Base-by-base conservation (phyloP, 2,113 vertebrate species). In the Cynopterus brachyotis region DNA sequence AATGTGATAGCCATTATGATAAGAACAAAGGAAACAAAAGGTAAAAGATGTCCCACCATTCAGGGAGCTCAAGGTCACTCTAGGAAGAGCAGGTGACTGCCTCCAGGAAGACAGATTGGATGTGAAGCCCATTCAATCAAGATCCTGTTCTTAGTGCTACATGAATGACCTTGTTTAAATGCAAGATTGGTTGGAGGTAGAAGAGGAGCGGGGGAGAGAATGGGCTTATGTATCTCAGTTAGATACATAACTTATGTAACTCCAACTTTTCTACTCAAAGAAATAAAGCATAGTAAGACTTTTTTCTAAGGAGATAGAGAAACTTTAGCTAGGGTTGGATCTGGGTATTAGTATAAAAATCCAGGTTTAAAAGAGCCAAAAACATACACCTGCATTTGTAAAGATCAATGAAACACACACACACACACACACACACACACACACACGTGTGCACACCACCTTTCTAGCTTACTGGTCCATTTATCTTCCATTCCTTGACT, bases 391-490 rank as follows among this genome's bases (percentile, higher is more conserved):
- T 64, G 0, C 12, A 9, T 86, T 37, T 85, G 4, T 3, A 66
- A 85, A 96, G 73, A 96, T 55, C 40, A 89, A 6, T 66, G 35
- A 89, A 89, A 69, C 82, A 79, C 9, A 53, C 28, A 64, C 26
- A 76, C 11, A 88, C 37, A 73, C 40, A 62, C 72, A 60, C 12
- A 28, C 24, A 40, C n/a, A 53, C 9, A 67, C 22, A 64, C 9
- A 85, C 40, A 42, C 16, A 69, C 19, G n/a, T 15, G 55, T 9
- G 67, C 50, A 89, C 28, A 35, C 5, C 20, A 9, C 47, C 47
- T 89, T 96, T 75, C 76, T 57, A 97, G 45, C 37, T 86, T 94
- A 47, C 75, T 84, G 93, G 45, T 75, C 22, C 9, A 28, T 79
- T 1, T 95, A 92, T 64, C 45, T 87, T 26, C 24, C 81, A 55